phyloP scores from a whole-genome alignment of 2,797 vertebrate genomes.

The Macropus fuliginosus region DNA sequence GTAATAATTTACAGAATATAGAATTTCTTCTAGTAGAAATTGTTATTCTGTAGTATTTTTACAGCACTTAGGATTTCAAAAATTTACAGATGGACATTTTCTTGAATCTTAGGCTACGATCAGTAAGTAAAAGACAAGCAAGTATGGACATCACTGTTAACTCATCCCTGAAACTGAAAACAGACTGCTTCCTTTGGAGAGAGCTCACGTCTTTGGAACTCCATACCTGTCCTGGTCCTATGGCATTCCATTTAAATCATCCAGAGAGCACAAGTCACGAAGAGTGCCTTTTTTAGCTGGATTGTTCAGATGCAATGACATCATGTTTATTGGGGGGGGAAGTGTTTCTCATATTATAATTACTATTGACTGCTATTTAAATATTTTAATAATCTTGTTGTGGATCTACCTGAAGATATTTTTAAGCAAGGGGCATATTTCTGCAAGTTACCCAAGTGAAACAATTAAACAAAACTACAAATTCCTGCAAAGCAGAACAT shows the following conservation, averaged over 20 bases:
- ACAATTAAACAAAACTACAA: not conserved
- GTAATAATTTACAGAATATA: conserved; percentile 44
- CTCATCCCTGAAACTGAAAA: conserved; percentile 54
- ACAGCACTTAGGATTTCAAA: not conserved
- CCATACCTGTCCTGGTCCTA: not conserved
- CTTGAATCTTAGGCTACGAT: conserved; percentile 41
- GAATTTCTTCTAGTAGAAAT: conserved; percentile 20
- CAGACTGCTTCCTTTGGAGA: conserved; percentile 30
- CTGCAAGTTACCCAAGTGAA: not conserved
- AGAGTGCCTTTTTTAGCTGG: conserved; percentile 26
- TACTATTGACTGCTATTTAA: conserved; percentile 12
- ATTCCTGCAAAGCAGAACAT: not conserved
- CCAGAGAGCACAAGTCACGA: conserved; percentile 1
- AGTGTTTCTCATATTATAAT: conserved; percentile 55
- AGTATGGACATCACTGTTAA: not conserved
- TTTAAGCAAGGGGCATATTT: not conserved
- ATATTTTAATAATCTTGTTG: not conserved
- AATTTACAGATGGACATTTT: conserved; percentile 3
- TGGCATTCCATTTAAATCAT: conserved; percentile 45
- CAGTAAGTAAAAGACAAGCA: conserved; percentile 53
- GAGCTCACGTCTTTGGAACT: conserved; percentile 44
- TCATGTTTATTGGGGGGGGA: conserved; percentile 15
- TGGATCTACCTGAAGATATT: conserved; percentile 33
- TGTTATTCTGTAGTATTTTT: conserved; percentile 45
- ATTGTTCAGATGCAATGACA: conserved; percentile 33